A percentile compares a stretch with the other conserved stretches of the same genome.
Conservation (phyloP, 1,140 invertebrate genomes). For the Bilobella aurantiaca region DNA sequence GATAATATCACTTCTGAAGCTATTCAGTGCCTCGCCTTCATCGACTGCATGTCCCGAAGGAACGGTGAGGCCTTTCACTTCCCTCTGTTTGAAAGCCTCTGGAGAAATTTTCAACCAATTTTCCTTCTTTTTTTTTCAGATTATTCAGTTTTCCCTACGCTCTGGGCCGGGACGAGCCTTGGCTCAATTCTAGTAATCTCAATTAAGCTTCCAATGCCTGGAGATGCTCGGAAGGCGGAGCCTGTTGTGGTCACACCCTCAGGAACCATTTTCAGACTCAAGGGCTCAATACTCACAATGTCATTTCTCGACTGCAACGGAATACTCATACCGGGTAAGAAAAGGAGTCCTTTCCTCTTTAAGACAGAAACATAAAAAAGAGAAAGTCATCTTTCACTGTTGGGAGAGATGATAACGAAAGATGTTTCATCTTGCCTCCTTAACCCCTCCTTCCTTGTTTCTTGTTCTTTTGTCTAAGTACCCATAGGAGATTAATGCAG, state of each 20-base stretch:
- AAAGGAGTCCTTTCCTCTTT: not conserved
- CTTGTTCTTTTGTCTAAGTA: not conserved
- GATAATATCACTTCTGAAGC: slow-evolving; percentile 93
- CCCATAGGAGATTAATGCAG: not conserved
- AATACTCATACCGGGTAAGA: slow-evolving; percentile 62
- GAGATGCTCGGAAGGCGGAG: slow-evolving; percentile 66
- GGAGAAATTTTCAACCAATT: not conserved
- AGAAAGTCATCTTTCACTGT: too few species aligned
- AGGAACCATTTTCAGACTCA: slow-evolving; percentile 89
- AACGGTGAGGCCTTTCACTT: slow-evolving; percentile 37
- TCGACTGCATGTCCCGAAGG: slow-evolving; percentile 89
- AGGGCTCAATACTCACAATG: slow-evolving; percentile 69
- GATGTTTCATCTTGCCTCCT: too few species aligned
- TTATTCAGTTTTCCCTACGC: slow-evolving; percentile 63
- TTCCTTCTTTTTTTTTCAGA: slow-evolving; percentile 48
- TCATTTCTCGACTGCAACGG: slow-evolving; percentile 91
- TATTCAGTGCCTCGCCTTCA: slow-evolving; percentile 89
- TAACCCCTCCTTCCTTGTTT: too few species aligned
- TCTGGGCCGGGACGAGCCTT: slow-evolving; percentile 92
- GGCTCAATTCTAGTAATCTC: slow-evolving; percentile 73
- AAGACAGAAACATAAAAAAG: too few species aligned
- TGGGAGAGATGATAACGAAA: too few species aligned
- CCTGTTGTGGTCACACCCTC: slow-evolving; percentile 74
- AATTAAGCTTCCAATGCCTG: slow-evolving; percentile 60
- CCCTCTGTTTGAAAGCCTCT: not conserved